Evolutionary conservation across 2,888 invertebrate genomes (phyloP), one percentile per base, ranked within the genome.

Genomic region (Drosophila tripunctata): DNA sequence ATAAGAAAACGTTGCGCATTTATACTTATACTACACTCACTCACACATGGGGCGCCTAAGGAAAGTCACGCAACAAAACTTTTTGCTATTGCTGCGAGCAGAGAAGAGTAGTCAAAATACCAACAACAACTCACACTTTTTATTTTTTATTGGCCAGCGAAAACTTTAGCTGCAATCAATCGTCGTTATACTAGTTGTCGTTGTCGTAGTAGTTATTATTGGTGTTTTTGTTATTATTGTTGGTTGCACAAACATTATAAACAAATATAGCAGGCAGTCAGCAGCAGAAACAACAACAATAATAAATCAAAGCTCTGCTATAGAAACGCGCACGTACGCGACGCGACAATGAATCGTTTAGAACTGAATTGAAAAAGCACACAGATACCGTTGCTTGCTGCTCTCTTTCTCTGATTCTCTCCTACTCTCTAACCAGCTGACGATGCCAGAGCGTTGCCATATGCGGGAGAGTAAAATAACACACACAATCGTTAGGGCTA

Each of bases 1-100:
- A 83, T 83, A 83, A 83, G 78, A 68, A 82, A 79, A 79, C 76
- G 84, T 74, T 83, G 84, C 81, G 84, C 84, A 80, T 79, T 78
- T 68, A 72, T 36, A 61, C 51, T 61, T 45, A 51, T 43, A 31
- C 45, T 24, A 43, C 36, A 48, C 35, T 40, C 4, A 33, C n/a
- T 7, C n/a, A 30, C 12, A 19, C 48, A 55, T 47, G 35, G 43
- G 55, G 57, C 62, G 67, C 67, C 48, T 54, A 61, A 65, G 41
- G 54, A 67, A 68, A 73, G 68, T 73, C 74, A 73, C 74, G 73
- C 72, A 73, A 73, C 60, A 55, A 57, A 45, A n/a, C 43, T 8
- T 27, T 44, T n/a, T 38, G 8, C 27, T 27, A 5, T 24, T 14
- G 27, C 36, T 27, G 27, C 52, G 10, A 15, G 35, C 24, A 14